Percentiles rank a stretch among this genome's conserved stretches.
These are phyloP conservation scores for Ceratotherium simum DNA, from an alignment of 2,113 vertebrate species.

Conservation along the genomic window DNA sequence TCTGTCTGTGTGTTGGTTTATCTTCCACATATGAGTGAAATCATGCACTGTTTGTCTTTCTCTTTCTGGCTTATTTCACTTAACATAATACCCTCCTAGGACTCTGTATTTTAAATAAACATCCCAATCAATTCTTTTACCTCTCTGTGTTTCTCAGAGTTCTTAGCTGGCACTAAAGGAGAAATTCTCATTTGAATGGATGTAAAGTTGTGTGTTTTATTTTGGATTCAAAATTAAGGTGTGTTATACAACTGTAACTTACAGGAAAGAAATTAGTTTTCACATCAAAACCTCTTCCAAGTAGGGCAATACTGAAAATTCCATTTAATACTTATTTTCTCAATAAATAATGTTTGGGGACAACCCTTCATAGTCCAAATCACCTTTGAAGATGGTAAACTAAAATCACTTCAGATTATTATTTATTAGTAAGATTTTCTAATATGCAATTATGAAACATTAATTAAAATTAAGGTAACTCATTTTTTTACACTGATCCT, in stretches of 20 bases:
- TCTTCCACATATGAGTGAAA: no score
- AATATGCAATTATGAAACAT: conserved; percentile 39
- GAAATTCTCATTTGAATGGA: conserved; percentile 25
- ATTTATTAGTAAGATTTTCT: conserved; percentile 45
- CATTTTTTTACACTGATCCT: conserved; percentile 21
- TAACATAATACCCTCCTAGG: not conserved
- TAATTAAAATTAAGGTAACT: conserved; percentile 68
- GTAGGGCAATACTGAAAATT: conserved; percentile 40
- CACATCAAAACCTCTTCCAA: conserved; percentile 26
- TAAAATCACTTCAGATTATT: conserved; percentile 56
- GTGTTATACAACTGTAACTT: conserved; percentile 20
- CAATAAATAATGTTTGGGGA: conserved; percentile 20
- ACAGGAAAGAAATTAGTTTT: conserved; percentile 14
- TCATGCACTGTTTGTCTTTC: no score
- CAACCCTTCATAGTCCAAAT: not conserved
- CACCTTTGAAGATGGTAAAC: not conserved
- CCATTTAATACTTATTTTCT: conserved; percentile 57
- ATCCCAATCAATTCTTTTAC: not conserved
- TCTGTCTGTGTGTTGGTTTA: no score
- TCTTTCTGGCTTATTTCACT: no score
- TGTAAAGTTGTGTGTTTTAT: conserved; percentile 36
- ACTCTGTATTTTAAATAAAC: conserved; percentile 25
- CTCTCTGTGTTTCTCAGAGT: not conserved
- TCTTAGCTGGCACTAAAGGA: not conserved
- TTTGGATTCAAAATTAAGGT: conserved; percentile 52